Conservation (phyloP, 2,888 invertebrate species). For the Metacarcinus magister region DNA sequence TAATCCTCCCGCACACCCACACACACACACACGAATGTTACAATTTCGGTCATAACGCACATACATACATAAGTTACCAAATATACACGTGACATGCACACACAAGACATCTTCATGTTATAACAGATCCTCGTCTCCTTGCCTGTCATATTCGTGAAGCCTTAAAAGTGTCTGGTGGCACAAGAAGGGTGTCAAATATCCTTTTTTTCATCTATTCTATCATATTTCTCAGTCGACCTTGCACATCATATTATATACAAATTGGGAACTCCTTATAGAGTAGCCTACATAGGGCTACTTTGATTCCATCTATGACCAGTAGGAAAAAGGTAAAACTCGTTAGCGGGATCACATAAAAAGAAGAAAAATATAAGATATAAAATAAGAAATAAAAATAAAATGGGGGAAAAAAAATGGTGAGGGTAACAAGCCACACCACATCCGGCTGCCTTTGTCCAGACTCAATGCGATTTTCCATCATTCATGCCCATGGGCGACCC, state of each 20-base stretch:
- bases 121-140: not conserved
- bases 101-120: not conserved
- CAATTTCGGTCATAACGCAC: not conserved
- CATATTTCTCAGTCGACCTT: slow-evolving; percentile 13
- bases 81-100: not conserved
- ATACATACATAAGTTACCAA: not conserved
- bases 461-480: slow-evolving; percentile 26
- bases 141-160: not conserved
- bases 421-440: not conserved
- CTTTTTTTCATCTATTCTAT: slow-evolving; percentile 8
- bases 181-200: slow-evolving; percentile 1
- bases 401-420: not conserved
- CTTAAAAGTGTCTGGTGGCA: not conserved
- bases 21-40: not conserved
- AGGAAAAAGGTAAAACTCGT: not conserved
- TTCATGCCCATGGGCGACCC: not conserved
- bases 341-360: not conserved
- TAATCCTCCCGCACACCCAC: not conserved
- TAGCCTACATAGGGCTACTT: not conserved
- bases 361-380: not conserved
- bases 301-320: not conserved
- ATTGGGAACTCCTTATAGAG: not conserved
- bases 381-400: no score
- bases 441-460: not conserved
- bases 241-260: not conserved